Evolutionary conservation across 2,888 invertebrate species (phyloP).

Genomic region (Adelognathus sp.): DNA sequence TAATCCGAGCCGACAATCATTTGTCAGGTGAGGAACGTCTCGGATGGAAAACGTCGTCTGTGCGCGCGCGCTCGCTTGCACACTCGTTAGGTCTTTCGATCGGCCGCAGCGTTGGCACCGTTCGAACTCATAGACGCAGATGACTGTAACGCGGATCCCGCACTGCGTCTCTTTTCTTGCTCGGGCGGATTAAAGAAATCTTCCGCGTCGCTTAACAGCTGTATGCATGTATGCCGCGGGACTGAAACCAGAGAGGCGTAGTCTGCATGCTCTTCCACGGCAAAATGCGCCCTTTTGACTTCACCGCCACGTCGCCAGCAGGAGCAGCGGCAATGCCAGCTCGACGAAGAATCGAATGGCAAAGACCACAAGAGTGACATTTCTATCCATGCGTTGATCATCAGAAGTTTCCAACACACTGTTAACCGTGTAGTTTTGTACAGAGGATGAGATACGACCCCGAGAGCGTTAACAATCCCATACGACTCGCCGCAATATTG

Average conservation of each 20-base stretch:
- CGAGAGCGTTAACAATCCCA: constrained; percentile 72
- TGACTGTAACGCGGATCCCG: background rate
- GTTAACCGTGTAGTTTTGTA: constrained; percentile 19
- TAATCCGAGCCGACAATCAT: constrained; percentile 71
- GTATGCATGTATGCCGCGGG: background rate
- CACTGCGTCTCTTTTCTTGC: background rate
- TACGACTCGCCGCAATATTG: constrained; percentile 71
- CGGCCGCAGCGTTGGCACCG: background rate
- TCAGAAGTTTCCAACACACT: background rate
- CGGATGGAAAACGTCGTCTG: constrained; percentile 54
- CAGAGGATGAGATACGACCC: constrained; percentile 51
- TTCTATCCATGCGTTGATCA: constrained; percentile 66
- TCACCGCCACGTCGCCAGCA: too few relatives aligned
- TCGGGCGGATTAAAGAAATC: constrained; percentile 36
- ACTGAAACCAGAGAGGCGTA: too few relatives aligned
- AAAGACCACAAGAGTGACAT: constrained; percentile 70
- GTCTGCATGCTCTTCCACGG: too few relatives aligned
- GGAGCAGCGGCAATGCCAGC: constrained; percentile 7
- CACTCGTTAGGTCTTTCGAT: background rate
- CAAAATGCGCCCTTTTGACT: too few relatives aligned
- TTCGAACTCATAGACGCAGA: background rate
- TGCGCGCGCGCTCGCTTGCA: constrained; percentile 32
- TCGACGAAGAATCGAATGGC: constrained; percentile 17
- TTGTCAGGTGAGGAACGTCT: constrained; percentile 63
- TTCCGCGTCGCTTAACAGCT: constrained; percentile 37